Evolutionary conservation across 2,888 invertebrate species (phyloP).

Genomic region (Clistopyga incitator): DNA sequence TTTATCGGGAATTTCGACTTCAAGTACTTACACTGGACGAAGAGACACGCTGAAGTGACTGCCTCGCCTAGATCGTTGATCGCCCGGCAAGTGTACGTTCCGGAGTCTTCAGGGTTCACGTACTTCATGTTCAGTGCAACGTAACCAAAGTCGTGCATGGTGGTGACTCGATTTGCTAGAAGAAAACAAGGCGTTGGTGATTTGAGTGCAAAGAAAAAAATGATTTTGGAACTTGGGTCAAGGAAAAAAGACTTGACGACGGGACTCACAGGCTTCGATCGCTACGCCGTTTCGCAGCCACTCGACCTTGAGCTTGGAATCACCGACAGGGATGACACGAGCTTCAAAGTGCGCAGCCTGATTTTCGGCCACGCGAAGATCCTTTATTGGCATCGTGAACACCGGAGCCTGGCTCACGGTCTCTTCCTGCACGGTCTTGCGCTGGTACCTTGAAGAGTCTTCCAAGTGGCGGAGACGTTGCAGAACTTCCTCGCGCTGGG

Average conservation of each 20-base stretch:
- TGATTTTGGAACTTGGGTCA: too few relatives aligned
- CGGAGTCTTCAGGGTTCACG: constrained; percentile 97
- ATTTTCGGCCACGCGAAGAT: constrained; percentile 94
- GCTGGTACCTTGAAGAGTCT: constrained; percentile 91
- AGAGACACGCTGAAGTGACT: constrained; percentile 95
- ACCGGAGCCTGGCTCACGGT: constrained; percentile 94
- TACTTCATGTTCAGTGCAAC: constrained; percentile 98
- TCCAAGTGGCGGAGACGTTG: constrained; percentile 93
- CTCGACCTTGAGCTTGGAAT: constrained; percentile 95
- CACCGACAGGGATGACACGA: constrained; percentile 96
- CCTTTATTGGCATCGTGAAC: constrained; percentile 96
- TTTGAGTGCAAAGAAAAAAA: neutral
- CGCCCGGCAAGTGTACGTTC: constrained; percentile 97
- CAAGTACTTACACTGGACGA: constrained; percentile 91
- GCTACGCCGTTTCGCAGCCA: constrained; percentile 97
- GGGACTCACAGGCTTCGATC: constrained; percentile 92
- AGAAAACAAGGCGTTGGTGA: neutral
- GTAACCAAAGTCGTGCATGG: constrained; percentile 99
- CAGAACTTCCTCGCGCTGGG: constrained; percentile 94
- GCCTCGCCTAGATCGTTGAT: constrained; percentile 97
- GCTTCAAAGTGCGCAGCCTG: constrained; percentile 98
- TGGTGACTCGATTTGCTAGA: constrained; percentile 94
- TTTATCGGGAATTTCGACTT: neutral
- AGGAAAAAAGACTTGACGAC: neutral
- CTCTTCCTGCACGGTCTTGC: constrained; percentile 91